These are phyloP conservation scores for Melitaea athalia DNA, from an alignment of 2,888 invertebrate species.

Conservation along the genomic window DNA sequence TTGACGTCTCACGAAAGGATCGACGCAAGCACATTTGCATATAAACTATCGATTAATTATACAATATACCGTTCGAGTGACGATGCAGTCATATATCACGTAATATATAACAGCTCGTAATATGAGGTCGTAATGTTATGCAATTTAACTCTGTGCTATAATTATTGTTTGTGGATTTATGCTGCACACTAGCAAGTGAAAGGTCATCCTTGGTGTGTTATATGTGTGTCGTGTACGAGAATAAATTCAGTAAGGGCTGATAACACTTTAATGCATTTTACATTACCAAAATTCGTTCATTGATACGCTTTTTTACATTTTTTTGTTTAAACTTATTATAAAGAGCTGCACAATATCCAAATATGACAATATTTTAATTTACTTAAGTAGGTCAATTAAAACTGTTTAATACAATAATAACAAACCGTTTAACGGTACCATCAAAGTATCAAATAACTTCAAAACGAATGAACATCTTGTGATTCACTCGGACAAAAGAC, in stretches of 20 bases:
- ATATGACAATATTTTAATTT: background rate
- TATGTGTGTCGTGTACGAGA: background rate
- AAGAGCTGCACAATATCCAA: background rate
- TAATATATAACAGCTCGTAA: conserved; percentile 28
- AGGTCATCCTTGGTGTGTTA: background rate
- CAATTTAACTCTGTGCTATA: conserved; percentile 20
- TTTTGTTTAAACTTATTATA: too few relatives aligned
- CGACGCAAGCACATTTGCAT: conserved; percentile 56
- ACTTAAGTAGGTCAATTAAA: background rate
- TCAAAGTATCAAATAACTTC: background rate
- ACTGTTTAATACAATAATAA: too few relatives aligned
- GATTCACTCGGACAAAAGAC: conserved; percentile 57
- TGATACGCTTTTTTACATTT: too few relatives aligned
- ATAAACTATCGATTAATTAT: conserved; percentile 58
- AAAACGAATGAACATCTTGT: background rate
- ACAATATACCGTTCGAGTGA: conserved; percentile 36
- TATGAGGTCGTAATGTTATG: conserved; percentile 28
- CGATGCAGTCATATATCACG: conserved; percentile 21
- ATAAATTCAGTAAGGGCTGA: too few relatives aligned
- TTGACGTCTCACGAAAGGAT: conserved; percentile 56
- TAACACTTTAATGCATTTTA: too few relatives aligned
- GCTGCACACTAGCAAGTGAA: conserved; percentile 1
- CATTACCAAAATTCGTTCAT: too few relatives aligned
- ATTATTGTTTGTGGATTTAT: conserved; percentile 30
- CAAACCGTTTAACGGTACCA: background rate